phyloP scores from a whole-genome alignment of 2,113 vertebrate genomes.

The Carassius carassius region DNA sequence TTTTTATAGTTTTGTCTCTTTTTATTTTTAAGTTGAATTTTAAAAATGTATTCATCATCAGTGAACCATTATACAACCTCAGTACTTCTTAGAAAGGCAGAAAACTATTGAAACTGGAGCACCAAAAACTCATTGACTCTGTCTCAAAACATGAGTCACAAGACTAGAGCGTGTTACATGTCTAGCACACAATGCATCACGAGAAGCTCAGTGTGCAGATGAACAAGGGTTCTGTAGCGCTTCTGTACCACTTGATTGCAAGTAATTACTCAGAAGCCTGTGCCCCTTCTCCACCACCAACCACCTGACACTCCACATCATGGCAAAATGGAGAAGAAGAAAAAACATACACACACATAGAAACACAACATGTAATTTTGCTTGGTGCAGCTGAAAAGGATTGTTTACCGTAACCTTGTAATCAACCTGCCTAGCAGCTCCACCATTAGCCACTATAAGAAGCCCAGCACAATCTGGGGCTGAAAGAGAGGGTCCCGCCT shows the following conservation, averaged over 20 bases:
- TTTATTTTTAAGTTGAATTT: too few relatives aligned
- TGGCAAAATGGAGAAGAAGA: neutral
- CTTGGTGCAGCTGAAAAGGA: slow-evolving; percentile 67
- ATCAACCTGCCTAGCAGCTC: slow-evolving; percentile 78
- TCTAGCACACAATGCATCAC: neutral
- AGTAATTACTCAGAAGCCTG: slow-evolving; percentile 46
- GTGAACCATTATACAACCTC: neutral
- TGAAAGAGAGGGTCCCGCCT: slow-evolving; percentile 68
- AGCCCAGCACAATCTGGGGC: slow-evolving; percentile 73
- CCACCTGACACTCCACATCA: slow-evolving; percentile 44
- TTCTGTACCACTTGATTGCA: slow-evolving; percentile 47
- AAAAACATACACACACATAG: slow-evolving; percentile 44
- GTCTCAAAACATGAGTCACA: neutral
- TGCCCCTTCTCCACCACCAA: slow-evolving; percentile 40
- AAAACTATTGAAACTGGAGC: neutral
- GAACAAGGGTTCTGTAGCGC: neutral
- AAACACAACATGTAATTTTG: slow-evolving; percentile 57
- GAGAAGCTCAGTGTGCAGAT: neutral
- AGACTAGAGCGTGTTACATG: neutral
- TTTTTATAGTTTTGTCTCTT: neutral
- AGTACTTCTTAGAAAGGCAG: neutral
- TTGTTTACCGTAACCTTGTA: slow-evolving; percentile 78
- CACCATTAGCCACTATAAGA: slow-evolving; percentile 78
- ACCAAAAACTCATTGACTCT: neutral
- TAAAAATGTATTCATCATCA: neutral